phyloP scores from a whole-genome alignment of 2,888 invertebrate species.

The Hydrotaea cyrtoneurina region DNA sequence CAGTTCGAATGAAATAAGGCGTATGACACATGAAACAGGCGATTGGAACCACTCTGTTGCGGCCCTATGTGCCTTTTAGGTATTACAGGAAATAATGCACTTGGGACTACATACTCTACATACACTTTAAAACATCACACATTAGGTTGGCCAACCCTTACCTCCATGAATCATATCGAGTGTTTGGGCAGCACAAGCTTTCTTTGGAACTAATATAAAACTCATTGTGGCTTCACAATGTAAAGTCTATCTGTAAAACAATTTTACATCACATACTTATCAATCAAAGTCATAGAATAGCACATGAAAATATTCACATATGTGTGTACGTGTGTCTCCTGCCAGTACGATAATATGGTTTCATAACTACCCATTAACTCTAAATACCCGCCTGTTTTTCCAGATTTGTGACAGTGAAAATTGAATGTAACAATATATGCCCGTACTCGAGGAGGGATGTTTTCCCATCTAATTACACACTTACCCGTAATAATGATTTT shows the following conservation, averaged over 20 bases:
- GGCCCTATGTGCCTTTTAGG: too few species aligned
- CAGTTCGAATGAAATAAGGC: neutral
- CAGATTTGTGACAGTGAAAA: slow-evolving; percentile 3
- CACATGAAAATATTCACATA: neutral
- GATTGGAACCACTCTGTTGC: too few species aligned
- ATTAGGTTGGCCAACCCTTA: too few species aligned
- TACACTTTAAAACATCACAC: too few species aligned
- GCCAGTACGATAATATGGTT: neutral
- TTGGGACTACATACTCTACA: too few species aligned
- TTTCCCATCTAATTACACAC: neutral
- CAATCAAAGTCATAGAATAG: slow-evolving; percentile 2
- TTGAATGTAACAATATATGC: slow-evolving; percentile 6
- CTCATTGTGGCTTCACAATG: too few species aligned
- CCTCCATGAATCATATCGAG: too few species aligned
- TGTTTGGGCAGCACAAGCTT: too few species aligned
- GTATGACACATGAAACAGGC: neutral
- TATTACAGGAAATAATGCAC: too few species aligned
- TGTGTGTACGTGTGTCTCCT: neutral
- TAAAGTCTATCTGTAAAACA: too few species aligned
- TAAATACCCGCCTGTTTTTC: slow-evolving; percentile 19
- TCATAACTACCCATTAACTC: slow-evolving; percentile 10
- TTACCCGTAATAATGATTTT: slow-evolving; percentile 15
- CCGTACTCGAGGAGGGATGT: neutral
- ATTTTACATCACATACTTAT: neutral
- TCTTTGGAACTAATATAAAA: too few species aligned